Evolutionary conservation across 2,113 vertebrate genomes (phyloP), one percentile per base, ranked within the genome.

Genomic region (Ellobius talpinus): DNA sequence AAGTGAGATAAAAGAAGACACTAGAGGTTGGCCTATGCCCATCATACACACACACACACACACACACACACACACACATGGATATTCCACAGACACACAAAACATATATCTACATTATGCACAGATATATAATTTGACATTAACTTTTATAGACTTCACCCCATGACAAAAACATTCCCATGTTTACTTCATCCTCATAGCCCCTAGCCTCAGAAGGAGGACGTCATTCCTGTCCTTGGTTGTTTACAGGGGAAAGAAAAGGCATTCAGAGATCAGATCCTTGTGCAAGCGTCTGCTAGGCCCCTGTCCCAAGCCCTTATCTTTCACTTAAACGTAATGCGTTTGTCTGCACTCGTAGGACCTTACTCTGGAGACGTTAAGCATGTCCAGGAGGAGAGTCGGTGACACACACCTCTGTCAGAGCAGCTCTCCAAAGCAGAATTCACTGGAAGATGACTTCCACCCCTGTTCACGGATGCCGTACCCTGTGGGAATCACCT

Each of bases 401-500:
- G 23, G 0, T 9, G 1, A 26, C 12, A 68, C 23, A n/a, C 13
- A 1, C 9, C 7, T 3, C 17, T 0, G 3, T 23, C 0, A 45
- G 12, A 39, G 29, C 33, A 17, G n/a, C 55, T 1, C 84, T 29
- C 58, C 72, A 7, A 17, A 36, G 39, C 29, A 50, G n/a, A 70
- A 10, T 42, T 5, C 26, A 1, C 17, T 8, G 4, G 0, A 0
- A 9, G 47, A n/a, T 31, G 12, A 0, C 6, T 45, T 74, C 42
- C 72, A 50, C 29, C 50, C 1, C 55, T 58, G 45, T 50, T 88
- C 63, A 45, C 65, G 79, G 78, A 42, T 17, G n/a, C 13, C n/a
- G 7, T 0, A 0, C 50, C 17, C 39, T 1, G 39, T 42, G 55
- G 39, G 74, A 50, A 39, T 23, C 36, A 26, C 1, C 24, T 3